Percentiles rank a stretch among this genome's conserved stretches.
Evolutionary conservation across 2,113 vertebrate species (phyloP).

Genomic region (Bufo bufo): DNA sequence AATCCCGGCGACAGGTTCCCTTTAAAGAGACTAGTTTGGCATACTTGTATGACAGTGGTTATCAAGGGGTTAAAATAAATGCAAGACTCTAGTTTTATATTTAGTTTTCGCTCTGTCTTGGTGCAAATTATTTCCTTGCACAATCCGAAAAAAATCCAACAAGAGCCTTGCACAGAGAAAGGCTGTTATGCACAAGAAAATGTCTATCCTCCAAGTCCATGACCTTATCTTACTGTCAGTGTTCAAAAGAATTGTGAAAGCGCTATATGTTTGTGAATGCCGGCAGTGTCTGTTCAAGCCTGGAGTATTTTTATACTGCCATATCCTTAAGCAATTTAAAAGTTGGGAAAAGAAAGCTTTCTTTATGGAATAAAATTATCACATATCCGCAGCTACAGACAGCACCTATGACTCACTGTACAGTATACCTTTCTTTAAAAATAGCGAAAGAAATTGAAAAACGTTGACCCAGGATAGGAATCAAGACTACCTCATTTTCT

Average conservation of each 20-base stretch:
- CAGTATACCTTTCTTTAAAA: neutral
- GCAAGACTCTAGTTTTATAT: neutral
- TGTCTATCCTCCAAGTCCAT: neutral
- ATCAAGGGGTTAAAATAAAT: too few relatives aligned
- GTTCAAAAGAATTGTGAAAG: slow-evolving; percentile 5
- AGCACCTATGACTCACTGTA: neutral
- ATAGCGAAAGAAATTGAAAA: neutral
- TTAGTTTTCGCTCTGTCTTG: neutral
- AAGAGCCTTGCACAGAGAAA: neutral
- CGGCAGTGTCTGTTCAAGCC: neutral
- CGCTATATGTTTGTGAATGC: neutral
- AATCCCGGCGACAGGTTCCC: too few relatives aligned
- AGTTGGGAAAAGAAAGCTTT: neutral
- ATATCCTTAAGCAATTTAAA: slow-evolving; percentile 7
- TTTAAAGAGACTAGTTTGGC: too few relatives aligned
- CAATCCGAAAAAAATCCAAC: neutral
- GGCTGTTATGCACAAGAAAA: neutral
- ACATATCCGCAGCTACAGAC: neutral
- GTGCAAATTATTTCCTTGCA: neutral
- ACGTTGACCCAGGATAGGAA: neutral
- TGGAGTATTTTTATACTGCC: neutral
- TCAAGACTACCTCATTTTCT: neutral
- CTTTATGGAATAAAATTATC: slow-evolving; percentile 13
- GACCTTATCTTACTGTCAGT: slow-evolving; percentile 1
- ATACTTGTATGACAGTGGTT: too few relatives aligned